Conservation (phyloP, 1,140 invertebrate species). For the Lepidurus apus region DNA sequence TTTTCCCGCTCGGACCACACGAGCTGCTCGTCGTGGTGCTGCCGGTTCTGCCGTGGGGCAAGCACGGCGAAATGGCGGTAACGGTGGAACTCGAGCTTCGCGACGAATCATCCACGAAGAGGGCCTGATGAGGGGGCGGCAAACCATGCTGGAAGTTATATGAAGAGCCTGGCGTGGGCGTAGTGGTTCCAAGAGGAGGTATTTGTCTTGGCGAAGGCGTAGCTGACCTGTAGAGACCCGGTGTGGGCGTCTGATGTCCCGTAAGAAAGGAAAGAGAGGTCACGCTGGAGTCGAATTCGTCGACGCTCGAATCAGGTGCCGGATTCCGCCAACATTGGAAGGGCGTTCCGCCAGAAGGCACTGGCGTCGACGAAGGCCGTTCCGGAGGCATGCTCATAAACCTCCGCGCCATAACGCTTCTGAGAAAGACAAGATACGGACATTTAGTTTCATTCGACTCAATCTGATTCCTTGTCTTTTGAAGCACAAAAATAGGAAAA, state of each 20-base stretch:
- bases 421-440: not conserved
- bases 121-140: not conserved
- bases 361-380: not conserved
- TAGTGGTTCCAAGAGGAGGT: not conserved
- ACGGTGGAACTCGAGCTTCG: not conserved
- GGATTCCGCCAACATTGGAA: not conserved
- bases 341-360: not conserved
- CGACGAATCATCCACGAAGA: not conserved
- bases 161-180: not conserved
- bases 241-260: not conserved
- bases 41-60: not conserved
- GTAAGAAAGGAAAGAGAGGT: not conserved
- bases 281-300: not conserved
- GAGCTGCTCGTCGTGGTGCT: not conserved
- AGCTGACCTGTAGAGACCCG: not conserved
- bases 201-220: not conserved
- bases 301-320: not conserved
- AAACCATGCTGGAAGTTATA: not conserved
- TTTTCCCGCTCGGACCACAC: slow-evolving; percentile 39
- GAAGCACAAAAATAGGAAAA: too few relatives aligned
- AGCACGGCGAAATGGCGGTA: not conserved
- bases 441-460: too few relatives aligned
- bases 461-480: too few relatives aligned
- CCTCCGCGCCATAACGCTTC: not conserved
- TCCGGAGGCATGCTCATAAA: not conserved